Conservation (phyloP, 2,888 invertebrate species). For the Omphaloscelis lunosa region DNA sequence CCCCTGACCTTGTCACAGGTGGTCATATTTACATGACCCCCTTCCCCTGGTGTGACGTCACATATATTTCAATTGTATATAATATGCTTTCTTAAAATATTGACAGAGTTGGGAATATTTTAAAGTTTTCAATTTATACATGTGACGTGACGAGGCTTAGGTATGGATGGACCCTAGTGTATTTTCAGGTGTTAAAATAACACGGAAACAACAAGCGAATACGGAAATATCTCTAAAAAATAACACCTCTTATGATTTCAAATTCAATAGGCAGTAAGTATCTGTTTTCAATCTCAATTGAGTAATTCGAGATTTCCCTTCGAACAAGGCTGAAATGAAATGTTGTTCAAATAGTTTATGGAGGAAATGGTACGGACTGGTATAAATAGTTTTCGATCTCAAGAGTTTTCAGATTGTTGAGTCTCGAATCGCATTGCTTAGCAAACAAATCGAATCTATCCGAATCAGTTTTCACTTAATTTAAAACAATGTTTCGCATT, state of each 20-base stretch:
- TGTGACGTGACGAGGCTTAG: background rate
- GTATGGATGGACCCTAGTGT: too few relatives aligned
- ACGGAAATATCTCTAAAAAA: background rate
- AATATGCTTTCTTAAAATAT: background rate
- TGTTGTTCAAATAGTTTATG: constrained; percentile 12
- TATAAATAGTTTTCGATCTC: constrained; percentile 30
- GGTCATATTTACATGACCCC: background rate
- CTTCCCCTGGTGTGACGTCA: background rate
- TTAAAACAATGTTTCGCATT: constrained; percentile 15
- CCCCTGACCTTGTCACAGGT: background rate
- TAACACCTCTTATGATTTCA: background rate
- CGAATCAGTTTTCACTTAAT: constrained; percentile 4
- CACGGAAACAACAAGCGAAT: too few relatives aligned
- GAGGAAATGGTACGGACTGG: background rate
- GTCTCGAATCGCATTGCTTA: background rate
- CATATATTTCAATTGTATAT: background rate
- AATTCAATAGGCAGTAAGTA: background rate
- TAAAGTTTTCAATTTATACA: background rate
- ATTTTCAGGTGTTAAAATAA: background rate
- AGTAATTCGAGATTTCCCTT: background rate
- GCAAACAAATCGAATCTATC: constrained; percentile 17
- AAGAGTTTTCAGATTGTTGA: background rate
- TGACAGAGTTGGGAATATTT: too few relatives aligned
- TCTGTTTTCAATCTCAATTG: constrained; percentile 11
- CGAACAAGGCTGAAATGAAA: constrained; percentile 23